phyloP scores from a whole-genome alignment of 2,888 invertebrate species.

The Dasysyrphus tricinctus region DNA sequence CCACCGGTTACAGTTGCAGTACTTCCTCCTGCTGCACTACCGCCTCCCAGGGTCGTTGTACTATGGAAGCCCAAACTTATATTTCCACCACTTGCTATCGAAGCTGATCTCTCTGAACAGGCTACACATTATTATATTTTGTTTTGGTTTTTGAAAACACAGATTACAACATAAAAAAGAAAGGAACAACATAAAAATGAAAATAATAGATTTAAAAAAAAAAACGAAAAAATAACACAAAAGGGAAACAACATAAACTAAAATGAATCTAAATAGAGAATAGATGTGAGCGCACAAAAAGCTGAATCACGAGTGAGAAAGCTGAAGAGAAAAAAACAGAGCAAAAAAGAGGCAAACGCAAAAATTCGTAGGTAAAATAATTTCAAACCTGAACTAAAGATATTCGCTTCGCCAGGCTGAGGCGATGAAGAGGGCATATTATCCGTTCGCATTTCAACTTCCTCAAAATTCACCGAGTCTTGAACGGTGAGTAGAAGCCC shows the following conservation, averaged over 20 bases:
- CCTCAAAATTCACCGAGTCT: constrained; percentile 91
- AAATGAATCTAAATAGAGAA: constrained; percentile 54
- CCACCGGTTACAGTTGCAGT: constrained; percentile 66
- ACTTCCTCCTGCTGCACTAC: constrained; percentile 70
- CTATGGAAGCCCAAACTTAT: constrained; percentile 82
- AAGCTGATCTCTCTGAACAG: constrained; percentile 83
- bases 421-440: constrained; percentile 85
- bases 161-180: constrained; percentile 58
- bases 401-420: constrained; percentile 83
- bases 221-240: constrained; percentile 48
- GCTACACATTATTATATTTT: constrained; percentile 78
- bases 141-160: constrained; percentile 42
- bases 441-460: constrained; percentile 86
- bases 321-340: constrained; percentile 63
- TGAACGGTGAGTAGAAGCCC: constrained; percentile 91
- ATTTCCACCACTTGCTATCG: constrained; percentile 82
- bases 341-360: constrained; percentile 58
- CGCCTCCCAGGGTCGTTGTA: constrained; percentile 80
- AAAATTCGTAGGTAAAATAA: constrained; percentile 22
- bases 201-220: constrained; percentile 44
- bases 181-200: constrained; percentile 42
- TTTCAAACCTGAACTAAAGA: constrained; percentile 88
- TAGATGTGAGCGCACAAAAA: constrained; percentile 71
- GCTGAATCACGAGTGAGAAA: constrained; percentile 73
- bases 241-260: constrained; percentile 54